Percentiles rank a stretch among this genome's conserved stretches.
Conservation (phyloP, 2,888 invertebrate species). For the Drosophila parthenogenetica region DNA sequence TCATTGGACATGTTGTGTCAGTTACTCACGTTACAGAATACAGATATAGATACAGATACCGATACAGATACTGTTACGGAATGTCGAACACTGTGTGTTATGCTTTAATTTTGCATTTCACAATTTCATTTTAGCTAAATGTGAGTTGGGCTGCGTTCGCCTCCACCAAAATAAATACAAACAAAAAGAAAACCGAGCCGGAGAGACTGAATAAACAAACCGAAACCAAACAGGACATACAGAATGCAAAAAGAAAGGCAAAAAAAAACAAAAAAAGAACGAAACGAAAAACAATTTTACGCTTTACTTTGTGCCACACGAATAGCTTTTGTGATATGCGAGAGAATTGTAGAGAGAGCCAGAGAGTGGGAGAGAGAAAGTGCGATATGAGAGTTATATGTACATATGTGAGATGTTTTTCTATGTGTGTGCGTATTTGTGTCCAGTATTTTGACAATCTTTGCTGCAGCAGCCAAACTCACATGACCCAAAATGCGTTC, state of each 20-base stretch:
- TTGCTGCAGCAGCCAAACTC: constrained; percentile 43
- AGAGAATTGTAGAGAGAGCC: constrained; percentile 4
- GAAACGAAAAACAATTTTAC: constrained; percentile 64
- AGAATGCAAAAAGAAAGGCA: constrained; percentile 13
- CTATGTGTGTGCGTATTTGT: constrained; percentile 22
- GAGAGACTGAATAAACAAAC: constrained; percentile 74
- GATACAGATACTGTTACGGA: constrained; percentile 36
- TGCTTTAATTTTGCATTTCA: constrained; percentile 70
- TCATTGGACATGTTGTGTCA: constrained; percentile 21
- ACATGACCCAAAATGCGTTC: constrained; percentile 39
- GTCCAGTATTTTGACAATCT: constrained; percentile 65
- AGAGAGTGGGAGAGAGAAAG: constrained; percentile 5
- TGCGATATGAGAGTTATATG: constrained; percentile 7
- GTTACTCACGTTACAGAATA: constrained; percentile 1
- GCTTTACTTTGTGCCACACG: constrained; percentile 51
- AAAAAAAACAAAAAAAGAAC: constrained; percentile 30
- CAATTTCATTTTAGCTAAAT: constrained; percentile 41
- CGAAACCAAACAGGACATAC: constrained; percentile 56
- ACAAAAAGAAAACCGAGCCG: constrained; percentile 55
- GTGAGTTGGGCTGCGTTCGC: constrained; percentile 29
- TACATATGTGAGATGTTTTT: background rate
- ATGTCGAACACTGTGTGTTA: constrained; percentile 50
- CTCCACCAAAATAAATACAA: constrained; percentile 37
- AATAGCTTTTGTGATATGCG: constrained; percentile 47
- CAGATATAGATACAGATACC: constrained; percentile 11